Evolutionary conservation across 1,140 invertebrate species (phyloP).

Genomic region (Ceratina japonica): DNA sequence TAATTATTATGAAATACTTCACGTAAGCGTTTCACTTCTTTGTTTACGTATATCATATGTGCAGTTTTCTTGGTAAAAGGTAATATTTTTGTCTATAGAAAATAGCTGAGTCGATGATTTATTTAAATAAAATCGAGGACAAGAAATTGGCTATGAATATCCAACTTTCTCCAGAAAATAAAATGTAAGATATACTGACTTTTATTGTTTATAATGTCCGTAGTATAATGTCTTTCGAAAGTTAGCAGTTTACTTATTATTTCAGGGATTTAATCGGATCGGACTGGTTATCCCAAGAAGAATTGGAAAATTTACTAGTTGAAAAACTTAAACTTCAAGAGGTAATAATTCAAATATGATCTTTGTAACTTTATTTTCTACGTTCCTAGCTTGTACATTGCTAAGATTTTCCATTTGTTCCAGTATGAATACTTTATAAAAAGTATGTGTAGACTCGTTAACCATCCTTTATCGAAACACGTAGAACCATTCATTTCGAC

Average conservation of each 20-base stretch:
- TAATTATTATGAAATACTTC: slow-evolving; percentile 90
- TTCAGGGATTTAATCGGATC: slow-evolving; percentile 80
- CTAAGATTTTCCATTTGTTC: slow-evolving; percentile 56
- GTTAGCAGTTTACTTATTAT: slow-evolving; percentile 21
- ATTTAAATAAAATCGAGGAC: slow-evolving; percentile 86
- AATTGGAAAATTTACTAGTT: slow-evolving; percentile 84
- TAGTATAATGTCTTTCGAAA: background rate
- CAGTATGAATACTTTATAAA: slow-evolving; percentile 87
- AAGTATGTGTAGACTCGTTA: slow-evolving; percentile 85
- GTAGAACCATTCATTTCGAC: slow-evolving; percentile 86
- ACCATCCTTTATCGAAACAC: slow-evolving; percentile 86
- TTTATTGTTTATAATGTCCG: slow-evolving; percentile 26
- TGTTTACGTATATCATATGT: background rate
- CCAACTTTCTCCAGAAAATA: slow-evolving; percentile 79
- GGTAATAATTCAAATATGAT: slow-evolving; percentile 26
- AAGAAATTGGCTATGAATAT: slow-evolving; percentile 81
- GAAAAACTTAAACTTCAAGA: slow-evolving; percentile 84
- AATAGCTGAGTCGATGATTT: slow-evolving; percentile 82
- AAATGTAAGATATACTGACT: slow-evolving; percentile 79
- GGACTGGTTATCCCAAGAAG: slow-evolving; percentile 85
- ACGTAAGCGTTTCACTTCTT: slow-evolving; percentile 81
- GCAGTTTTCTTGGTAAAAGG: background rate
- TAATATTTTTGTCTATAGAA: slow-evolving; percentile 78
- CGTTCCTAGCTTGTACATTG: background rate
- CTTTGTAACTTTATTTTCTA: slow-evolving; percentile 7